phyloP scores from a whole-genome alignment of 2,888 invertebrate species.

The Arenicola marina region DNA sequence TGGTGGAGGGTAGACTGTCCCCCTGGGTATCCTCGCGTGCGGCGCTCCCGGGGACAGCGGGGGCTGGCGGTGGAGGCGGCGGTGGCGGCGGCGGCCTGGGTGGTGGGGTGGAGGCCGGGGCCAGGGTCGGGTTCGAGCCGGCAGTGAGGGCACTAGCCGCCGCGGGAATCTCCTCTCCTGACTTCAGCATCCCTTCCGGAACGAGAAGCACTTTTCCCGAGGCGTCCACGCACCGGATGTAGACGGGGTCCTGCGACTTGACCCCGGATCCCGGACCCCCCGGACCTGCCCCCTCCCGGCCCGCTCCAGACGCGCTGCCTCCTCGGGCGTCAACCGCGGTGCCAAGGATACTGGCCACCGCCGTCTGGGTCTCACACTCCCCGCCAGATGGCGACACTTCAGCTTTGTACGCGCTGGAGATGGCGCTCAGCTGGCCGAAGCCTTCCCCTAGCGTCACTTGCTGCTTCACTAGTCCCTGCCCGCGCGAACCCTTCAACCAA shows the following conservation, averaged over 20 bases:
- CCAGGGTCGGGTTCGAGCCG: neutral
- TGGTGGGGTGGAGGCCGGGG: neutral
- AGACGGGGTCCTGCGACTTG: slow-evolving; percentile 5
- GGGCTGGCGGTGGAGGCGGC: neutral
- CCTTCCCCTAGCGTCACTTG: neutral
- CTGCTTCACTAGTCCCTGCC: neutral
- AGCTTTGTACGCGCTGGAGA: neutral
- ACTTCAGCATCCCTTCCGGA: slow-evolving; percentile 39
- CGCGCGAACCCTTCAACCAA: neutral
- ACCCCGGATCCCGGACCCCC: neutral
- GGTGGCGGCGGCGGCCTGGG: no score
- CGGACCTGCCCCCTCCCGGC: neutral
- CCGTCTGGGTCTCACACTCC: neutral
- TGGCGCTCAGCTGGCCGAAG: neutral
- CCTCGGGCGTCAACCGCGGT: neutral
- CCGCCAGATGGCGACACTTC: neutral
- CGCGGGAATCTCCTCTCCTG: neutral
- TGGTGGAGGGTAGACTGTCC: neutral
- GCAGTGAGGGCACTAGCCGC: neutral
- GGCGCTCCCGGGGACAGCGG: neutral
- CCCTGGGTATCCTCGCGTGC: neutral
- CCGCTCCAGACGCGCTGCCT: neutral
- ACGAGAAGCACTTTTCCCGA: slow-evolving; percentile 46
- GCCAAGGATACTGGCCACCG: neutral
- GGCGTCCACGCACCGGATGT: slow-evolving; percentile 41